Conservation (phyloP, 2,113 vertebrate genomes). For the Sander lucioperca region DNA sequence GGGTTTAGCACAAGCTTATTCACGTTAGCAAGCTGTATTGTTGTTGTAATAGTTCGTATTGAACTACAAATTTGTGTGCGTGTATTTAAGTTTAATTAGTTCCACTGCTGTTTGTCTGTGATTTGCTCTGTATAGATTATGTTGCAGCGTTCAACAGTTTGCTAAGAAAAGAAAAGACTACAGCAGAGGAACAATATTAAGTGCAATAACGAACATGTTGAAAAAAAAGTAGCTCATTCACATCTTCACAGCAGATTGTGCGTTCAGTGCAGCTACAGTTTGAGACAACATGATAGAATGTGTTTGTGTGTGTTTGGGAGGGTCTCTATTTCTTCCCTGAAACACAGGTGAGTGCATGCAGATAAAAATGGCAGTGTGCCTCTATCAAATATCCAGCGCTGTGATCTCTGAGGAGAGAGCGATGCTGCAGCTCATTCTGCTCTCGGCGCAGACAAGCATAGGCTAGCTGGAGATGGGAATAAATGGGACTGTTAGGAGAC, state of each 20-base stretch:
- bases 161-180: constrained; percentile 33
- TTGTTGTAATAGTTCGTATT: constrained; percentile 32
- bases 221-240: constrained; percentile 21
- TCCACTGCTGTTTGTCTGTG: constrained; percentile 8
- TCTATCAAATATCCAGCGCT: constrained; percentile 37
- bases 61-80: constrained; percentile 14
- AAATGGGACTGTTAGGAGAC: constrained; percentile 80
- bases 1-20: constrained; percentile 54
- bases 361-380: background rate
- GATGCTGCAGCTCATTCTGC: constrained; percentile 46
- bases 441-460: constrained; percentile 63
- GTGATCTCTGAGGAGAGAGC: constrained; percentile 43
- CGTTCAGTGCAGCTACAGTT: background rate
- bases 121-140: constrained; percentile 36
- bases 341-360: constrained; percentile 27
- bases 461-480: constrained; percentile 82
- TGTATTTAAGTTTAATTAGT: constrained; percentile 22
- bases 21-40: constrained; percentile 34
- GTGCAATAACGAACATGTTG: constrained; percentile 23
- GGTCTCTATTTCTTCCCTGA: constrained; percentile 3
- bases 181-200: constrained; percentile 1
- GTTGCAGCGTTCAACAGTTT: constrained; percentile 42
- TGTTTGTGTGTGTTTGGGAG: constrained; percentile 21
- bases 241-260: constrained; percentile 5
- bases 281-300: background rate